phyloP scores from a whole-genome alignment of 2,113 vertebrate genomes.

The Notarius lentiginosus region DNA sequence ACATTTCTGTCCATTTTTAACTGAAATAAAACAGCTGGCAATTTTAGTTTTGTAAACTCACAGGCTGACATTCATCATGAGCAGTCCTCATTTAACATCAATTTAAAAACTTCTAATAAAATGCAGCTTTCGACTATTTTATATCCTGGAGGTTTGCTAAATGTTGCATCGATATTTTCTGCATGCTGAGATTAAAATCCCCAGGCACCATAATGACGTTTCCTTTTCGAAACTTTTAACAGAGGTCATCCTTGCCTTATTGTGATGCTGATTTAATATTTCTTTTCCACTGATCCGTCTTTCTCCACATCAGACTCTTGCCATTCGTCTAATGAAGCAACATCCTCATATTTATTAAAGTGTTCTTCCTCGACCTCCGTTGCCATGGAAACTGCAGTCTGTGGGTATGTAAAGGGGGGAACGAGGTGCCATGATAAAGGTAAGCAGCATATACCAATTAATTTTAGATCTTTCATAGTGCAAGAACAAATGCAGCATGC shows the following conservation, averaged over 20 bases:
- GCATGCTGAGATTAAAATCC: neutral
- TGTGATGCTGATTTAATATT: conserved; percentile 25
- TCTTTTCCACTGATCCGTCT: conserved; percentile 14
- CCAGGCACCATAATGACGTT: neutral
- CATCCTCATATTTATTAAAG: conserved; percentile 54
- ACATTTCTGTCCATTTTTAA: neutral
- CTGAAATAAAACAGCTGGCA: neutral
- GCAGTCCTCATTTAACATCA: neutral
- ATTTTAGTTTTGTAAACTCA: neutral
- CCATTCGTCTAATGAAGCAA: conserved; percentile 45
- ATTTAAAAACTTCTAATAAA: neutral
- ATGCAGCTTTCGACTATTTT: neutral
- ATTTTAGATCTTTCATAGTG: conserved; percentile 25
- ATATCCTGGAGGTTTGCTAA: neutral
- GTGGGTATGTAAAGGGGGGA: conserved; percentile 25
- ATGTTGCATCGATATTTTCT: neutral
- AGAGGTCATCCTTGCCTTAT: conserved; percentile 23
- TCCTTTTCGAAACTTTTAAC: neutral
- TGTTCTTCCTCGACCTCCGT: conserved; percentile 66
- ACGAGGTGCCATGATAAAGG: conserved; percentile 40
- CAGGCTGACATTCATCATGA: neutral
- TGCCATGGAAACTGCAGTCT: conserved; percentile 73
- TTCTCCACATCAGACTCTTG: conserved; percentile 29
- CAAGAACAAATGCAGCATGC: neutral
- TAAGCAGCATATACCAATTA: conserved; percentile 45